Conservation (phyloP, 2,113 vertebrate genomes). For the Octodon degus region DNA sequence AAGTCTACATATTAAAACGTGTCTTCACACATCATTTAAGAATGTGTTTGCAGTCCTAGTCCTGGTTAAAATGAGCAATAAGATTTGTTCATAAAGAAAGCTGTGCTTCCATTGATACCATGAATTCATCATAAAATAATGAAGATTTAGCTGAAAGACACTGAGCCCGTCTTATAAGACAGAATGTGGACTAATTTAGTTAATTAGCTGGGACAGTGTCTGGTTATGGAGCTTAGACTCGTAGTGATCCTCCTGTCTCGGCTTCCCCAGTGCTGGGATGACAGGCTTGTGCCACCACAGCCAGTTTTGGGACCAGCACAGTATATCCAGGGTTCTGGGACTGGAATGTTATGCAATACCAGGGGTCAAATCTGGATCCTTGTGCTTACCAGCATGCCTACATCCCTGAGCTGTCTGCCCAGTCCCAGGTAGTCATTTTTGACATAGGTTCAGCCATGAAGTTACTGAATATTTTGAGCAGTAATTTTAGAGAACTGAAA, state of each 20-base stretch:
- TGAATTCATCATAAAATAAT: not conserved
- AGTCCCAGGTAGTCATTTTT: not conserved
- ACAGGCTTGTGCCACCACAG: no score
- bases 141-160: not conserved
- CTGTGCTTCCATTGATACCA: not conserved
- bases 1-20: slow-evolving; percentile 16
- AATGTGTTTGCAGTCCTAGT: not conserved
- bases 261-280: no score
- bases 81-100: not conserved
- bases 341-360: no score
- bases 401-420: no score
- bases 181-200: not conserved
- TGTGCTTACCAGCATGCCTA: no score
- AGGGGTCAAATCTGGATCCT: no score
- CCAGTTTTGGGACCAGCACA: no score
- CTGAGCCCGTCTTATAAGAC: not conserved
- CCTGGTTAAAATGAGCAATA: not conserved
- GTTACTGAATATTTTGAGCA: not conserved
- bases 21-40: slow-evolving; percentile 1
- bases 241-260: no score
- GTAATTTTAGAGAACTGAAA: not conserved
- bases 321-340: no score
- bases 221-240: no score
- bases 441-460: not conserved
- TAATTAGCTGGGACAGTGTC: no score